These are phyloP conservation scores for Benthosema pterotum DNA, from an alignment of 2,797 vertebrate genomes.

Conservation along the genomic window DNA sequence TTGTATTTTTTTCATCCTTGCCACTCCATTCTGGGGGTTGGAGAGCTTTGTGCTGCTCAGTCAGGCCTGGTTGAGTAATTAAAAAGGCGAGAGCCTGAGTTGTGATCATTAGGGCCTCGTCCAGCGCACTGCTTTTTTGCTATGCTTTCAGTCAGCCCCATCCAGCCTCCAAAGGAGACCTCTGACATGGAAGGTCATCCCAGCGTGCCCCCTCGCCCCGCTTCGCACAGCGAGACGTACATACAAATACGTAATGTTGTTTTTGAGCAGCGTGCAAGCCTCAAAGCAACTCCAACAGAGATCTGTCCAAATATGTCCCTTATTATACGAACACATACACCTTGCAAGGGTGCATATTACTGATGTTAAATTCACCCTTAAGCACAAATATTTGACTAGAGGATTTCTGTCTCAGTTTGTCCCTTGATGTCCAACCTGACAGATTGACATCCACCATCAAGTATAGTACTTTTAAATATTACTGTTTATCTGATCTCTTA, in stretches of 20 bases:
- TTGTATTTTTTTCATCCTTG: constrained; percentile 74
- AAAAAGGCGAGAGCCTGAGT: constrained; percentile 78
- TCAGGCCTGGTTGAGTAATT: constrained; percentile 84
- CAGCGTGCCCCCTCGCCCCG: constrained; percentile 11
- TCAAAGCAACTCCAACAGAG: constrained; percentile 28
- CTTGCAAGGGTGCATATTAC: neutral
- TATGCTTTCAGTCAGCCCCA: constrained; percentile 29
- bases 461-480: constrained; percentile 61
- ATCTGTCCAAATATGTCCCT: constrained; percentile 25
- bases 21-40: constrained; percentile 58
- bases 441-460: constrained; percentile 63
- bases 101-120: constrained; percentile 74
- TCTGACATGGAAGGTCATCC: constrained; percentile 46
- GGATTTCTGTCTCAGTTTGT: neutral
- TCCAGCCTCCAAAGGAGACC: constrained; percentile 43
- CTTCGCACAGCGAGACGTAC: neutral
- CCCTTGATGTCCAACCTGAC: constrained; percentile 55
- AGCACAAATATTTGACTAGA: neutral
- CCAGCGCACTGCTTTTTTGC: constrained; percentile 34
- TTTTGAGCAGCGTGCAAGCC: constrained; percentile 42
- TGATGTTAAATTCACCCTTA: neutral
- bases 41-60: constrained; percentile 76
- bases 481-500: constrained; percentile 52
- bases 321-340: too few species aligned
- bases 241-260: constrained; percentile 15